A percentile compares a stretch with the other conserved stretches of the same genome.
Conservation (phyloP, 2,113 vertebrate species). For the Microcebus griseorufus region DNA sequence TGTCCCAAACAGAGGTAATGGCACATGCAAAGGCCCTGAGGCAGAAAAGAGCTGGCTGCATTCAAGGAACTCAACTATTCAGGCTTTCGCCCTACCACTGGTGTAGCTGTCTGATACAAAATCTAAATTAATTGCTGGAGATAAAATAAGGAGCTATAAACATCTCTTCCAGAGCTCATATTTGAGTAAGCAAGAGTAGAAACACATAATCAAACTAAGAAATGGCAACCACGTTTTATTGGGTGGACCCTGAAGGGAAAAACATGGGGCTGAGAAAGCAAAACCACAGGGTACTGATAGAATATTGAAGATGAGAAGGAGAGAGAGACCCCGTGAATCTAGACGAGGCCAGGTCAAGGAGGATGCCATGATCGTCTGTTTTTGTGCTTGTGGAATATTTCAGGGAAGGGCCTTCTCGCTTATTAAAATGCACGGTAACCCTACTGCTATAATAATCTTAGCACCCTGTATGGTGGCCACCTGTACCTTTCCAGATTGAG, state of each 20-base stretch:
- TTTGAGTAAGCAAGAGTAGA: background rate
- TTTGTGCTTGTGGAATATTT: background rate
- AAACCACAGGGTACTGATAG: background rate
- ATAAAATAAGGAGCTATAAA: background rate
- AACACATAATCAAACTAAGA: background rate
- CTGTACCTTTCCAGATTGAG: background rate
- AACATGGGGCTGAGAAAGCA: background rate
- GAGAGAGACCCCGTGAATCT: background rate
- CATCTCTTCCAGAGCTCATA: background rate
- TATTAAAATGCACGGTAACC: background rate
- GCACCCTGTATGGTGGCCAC: background rate
- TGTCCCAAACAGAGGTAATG: background rate
- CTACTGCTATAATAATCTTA: background rate
- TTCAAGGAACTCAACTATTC: background rate
- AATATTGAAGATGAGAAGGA: background rate
- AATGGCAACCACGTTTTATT: background rate
- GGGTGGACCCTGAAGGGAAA: background rate
- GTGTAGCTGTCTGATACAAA: background rate
- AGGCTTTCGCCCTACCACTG: background rate
- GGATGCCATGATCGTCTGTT: background rate
- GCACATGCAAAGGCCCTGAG: background rate
- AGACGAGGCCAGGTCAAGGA: background rate
- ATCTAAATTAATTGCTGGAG: background rate
- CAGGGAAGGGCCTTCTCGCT: background rate
- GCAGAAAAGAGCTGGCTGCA: background rate